These are phyloP conservation scores for Eucriotettix oculatus DNA, from an alignment of 2,888 invertebrate genomes.

Conservation along the genomic window DNA sequence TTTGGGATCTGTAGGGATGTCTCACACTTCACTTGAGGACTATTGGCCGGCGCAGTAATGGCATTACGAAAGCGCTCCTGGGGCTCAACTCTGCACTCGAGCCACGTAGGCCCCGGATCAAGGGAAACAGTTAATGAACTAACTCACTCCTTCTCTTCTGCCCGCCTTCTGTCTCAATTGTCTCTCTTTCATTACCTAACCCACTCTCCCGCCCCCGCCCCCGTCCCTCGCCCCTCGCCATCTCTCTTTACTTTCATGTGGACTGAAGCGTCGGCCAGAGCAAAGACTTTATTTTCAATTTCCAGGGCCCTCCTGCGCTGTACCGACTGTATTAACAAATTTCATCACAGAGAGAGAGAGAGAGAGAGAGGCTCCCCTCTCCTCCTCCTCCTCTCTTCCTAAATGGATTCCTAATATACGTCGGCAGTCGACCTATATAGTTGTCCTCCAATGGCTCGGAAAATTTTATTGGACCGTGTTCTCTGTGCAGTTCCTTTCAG, in stretches of 20 bases:
- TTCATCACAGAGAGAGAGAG: constrained; percentile 9
- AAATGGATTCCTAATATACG: constrained; percentile 13
- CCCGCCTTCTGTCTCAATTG: constrained; percentile 1
- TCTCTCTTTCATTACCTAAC: constrained; percentile 3
- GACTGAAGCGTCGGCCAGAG: not conserved
- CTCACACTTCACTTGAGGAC: too few relatives aligned
- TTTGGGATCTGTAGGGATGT: too few relatives aligned
- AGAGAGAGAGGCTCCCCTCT: not conserved
- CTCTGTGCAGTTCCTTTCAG: constrained; percentile 16
- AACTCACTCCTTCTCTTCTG: constrained; percentile 3
- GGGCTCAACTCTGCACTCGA: not conserved
- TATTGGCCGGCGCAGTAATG: too few relatives aligned
- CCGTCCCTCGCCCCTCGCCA: not conserved
- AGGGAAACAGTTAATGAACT: constrained; percentile 11
- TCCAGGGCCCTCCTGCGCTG: constrained; percentile 1
- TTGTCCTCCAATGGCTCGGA: constrained; percentile 20
- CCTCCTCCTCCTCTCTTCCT: not conserved
- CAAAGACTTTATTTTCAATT: constrained; percentile 13
- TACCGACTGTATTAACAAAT: constrained; percentile 11
- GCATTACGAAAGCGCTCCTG: not conserved
- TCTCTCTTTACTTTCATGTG: constrained; percentile 5
- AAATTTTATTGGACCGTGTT: constrained; percentile 17
- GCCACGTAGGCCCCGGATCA: not conserved
- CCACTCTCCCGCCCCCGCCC: constrained; percentile 1
- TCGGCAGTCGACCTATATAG: constrained; percentile 17